A percentile compares a stretch with the other conserved stretches of the same genome.
These are phyloP conservation scores for Porites rus DNA, from an alignment of 92 coral and sea anemone species.

Conservation along the genomic window DNA sequence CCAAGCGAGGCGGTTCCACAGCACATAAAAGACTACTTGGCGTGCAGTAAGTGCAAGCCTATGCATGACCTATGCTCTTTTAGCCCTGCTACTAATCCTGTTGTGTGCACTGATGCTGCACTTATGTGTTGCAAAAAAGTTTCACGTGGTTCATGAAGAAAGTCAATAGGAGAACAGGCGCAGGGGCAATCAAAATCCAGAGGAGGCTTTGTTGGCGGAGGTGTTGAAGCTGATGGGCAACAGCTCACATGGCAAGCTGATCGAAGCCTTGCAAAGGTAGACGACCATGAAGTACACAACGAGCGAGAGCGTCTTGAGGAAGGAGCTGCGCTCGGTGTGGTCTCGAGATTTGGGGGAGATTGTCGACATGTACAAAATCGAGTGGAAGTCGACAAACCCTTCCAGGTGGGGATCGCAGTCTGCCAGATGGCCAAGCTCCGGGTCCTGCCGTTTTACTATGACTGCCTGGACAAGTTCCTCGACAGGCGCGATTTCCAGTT, in stretches of 20 bases:
- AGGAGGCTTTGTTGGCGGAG: constrained; percentile 6
- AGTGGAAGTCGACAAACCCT: too few relatives aligned
- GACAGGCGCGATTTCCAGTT: too few relatives aligned
- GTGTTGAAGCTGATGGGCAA: constrained; percentile 41
- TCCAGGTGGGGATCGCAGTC: too few relatives aligned
- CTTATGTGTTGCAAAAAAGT: neutral
- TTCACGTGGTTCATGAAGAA: constrained; percentile 37
- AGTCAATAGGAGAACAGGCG: constrained; percentile 28
- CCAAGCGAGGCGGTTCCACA: constrained; percentile 18
- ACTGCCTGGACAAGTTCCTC: too few relatives aligned
- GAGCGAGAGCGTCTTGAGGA: neutral
- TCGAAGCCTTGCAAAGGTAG: constrained; percentile 30
- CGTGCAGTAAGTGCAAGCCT: neutral
- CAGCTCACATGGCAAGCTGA: constrained; percentile 11
- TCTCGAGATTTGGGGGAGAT: neutral
- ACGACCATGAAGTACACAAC: neutral
- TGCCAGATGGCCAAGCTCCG: too few relatives aligned
- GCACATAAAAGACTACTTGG: constrained; percentile 33
- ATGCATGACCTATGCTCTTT: constrained; percentile 12
- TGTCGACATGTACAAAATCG: too few relatives aligned
- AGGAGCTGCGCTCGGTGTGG: neutral
- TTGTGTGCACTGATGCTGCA: constrained; percentile 28
- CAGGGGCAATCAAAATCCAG: constrained; percentile 10
- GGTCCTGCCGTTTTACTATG: too few relatives aligned
- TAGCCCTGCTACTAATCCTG: constrained; percentile 3